Base-by-base conservation (phyloP, 2,888 invertebrate species). In the Craniophora ligustri region DNA sequence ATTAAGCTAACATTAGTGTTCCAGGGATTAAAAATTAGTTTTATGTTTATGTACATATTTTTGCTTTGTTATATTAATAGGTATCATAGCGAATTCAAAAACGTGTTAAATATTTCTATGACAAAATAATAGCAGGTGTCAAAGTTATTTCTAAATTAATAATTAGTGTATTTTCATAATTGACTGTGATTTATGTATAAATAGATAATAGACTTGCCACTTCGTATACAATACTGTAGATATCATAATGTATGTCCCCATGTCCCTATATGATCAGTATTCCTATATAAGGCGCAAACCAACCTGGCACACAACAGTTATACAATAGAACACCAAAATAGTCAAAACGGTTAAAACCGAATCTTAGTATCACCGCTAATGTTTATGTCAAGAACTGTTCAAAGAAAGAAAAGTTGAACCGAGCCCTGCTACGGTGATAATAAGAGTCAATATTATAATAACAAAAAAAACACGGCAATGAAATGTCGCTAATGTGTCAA, bases 321-420 rank as follows among this genome's bases (percentile, higher is more conserved):
- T 59, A 63, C 77, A 76, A 73, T 76, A 73, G 69, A 74, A 79
- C 75, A 77, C 76, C 66, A 73, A 71, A 70, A 67, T 66, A 72
- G 64, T 69, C 44, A 72, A 78, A 75, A 58, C 69, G 38, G 44
- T 51, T 58, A 53, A 46, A 66, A 69, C 56, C 62, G 70, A 75
- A 73, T 82, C 79, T 79, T 81, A 81, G 62, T 69, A 85, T 82
- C 83, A 86, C 76, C 75, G 57, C 32, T 26, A 39, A 28, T 31
- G 6, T 21, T 18, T 21, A 55, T 47, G 26, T 8, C 14, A 16
- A 39, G 6, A n/a, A n/a, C n/a, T n/a, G n/a, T n/a, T 23, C 4
- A n/a, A 18, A 21, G 21, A 30, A 36, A 30, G 10, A 19, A 48
- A 48, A 34, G 18, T 26, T 42, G 18, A 32, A n/a, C 34, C 23